Base-by-base conservation (phyloP, 2,888 invertebrate genomes). In the Dorcus hopei region DNA sequence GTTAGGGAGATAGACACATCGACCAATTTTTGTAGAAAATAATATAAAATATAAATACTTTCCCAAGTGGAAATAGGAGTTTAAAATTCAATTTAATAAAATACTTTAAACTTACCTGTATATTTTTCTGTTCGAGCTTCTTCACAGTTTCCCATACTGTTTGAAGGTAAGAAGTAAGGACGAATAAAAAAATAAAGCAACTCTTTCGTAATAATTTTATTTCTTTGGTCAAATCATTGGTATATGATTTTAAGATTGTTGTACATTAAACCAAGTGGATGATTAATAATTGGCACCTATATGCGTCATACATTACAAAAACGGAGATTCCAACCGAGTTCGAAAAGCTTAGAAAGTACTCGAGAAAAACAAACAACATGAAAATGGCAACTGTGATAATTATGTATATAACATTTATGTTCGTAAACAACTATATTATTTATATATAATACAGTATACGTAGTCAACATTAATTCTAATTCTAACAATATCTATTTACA, bases 141-240 rank as follows among this genome's bases (percentile, higher is more conserved):
- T 33, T 33, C 26, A 5, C 5, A 33, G 6, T 33, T 33, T 33
- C 14, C 14, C 14, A 14, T 14, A 14, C 14, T 33, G 0, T 33
- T 33, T 33, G 26, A 33, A 33, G 26, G 26, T 33, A 33, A 33
- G 26, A 7, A 7, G 5, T 33, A 33, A 33, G 6, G 26, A 33
- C 26, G 26, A 33, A 19, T 19, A 33, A 33, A 33, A 33, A 33
- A 33, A 33, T 6, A 33, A 33, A 5, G 26, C 26, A 33, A 6
- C 7, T 33, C 26, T 33, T 33, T 33, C 26, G 26, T 4, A 56
- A 57, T 61, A 62, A n/a, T 63, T 75, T 74, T 75, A 74, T 74
- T 74, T 85, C 85, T 85, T 86, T 86, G 85, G 85, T 85, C 84
- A 81, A 82, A 84, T 84, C 84, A 85, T 85, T 85, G 85, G 85